These are phyloP conservation scores for Lutraria lutraria DNA, from an alignment of 2,888 invertebrate genomes.

Conservation along the genomic window DNA sequence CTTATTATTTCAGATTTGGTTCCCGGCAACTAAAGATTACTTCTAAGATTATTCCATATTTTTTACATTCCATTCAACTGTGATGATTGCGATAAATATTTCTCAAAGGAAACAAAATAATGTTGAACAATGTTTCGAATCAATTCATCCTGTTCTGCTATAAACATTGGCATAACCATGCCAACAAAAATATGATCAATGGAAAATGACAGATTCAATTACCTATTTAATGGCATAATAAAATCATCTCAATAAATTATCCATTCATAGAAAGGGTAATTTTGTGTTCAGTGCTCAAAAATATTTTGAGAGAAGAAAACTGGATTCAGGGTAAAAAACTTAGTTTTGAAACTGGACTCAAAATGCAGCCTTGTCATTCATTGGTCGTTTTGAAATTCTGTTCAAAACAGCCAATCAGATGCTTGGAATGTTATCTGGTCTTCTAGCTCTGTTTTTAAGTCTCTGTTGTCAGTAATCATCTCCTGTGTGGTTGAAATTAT, in stretches of 20 bases:
- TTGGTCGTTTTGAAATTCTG: too few species aligned
- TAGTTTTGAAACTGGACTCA: too few species aligned
- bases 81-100: not conserved
- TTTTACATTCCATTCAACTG: conserved; percentile 14
- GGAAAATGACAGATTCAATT: not conserved
- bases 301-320: not conserved
- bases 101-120: not conserved
- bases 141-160: not conserved
- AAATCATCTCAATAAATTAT: not conserved
- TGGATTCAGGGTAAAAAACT: not conserved
- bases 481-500: not conserved
- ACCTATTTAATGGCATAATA: not conserved
- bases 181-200: not conserved
- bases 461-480: too few species aligned
- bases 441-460: too few species aligned
- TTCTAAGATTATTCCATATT: not conserved
- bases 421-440: too few species aligned
- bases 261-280: not conserved
- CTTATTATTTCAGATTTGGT: conserved; percentile 45
- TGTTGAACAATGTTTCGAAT: not conserved
- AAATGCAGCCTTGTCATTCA: too few species aligned
- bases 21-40: conserved; percentile 29
- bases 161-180: not conserved
- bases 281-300: not conserved
- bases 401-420: too few species aligned